A percentile compares a stretch with the other conserved stretches of the same genome.
phyloP scores from a whole-genome alignment of 2,888 invertebrate species.

The Pollenia amentaria region DNA sequence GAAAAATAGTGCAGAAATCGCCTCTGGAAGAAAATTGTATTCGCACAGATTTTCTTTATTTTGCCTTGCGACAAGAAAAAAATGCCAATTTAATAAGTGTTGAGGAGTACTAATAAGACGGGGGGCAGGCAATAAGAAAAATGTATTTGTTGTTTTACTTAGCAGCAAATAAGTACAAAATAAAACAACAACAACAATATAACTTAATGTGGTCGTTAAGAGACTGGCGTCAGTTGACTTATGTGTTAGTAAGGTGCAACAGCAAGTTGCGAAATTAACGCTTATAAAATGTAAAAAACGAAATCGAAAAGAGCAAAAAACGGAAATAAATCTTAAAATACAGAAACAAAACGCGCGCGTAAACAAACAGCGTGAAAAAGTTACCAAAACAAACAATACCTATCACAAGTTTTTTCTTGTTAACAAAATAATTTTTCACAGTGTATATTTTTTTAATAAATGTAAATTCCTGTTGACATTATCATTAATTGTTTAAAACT shows the following conservation, averaged over 20 bases:
- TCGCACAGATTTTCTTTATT: slow-evolving; percentile 40
- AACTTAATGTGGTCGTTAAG: slow-evolving; percentile 72
- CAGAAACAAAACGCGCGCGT: slow-evolving; percentile 54
- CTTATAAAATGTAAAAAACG: slow-evolving; percentile 34
- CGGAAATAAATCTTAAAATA: slow-evolving; percentile 27
- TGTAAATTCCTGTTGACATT: no score
- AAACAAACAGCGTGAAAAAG: slow-evolving; percentile 38
- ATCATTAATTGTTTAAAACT: no score
- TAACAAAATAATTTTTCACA: no score
- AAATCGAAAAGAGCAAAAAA: slow-evolving; percentile 37
- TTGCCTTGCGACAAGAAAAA: slow-evolving; percentile 39
- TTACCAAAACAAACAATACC: slow-evolving; percentile 40
- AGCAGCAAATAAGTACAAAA: slow-evolving; percentile 40
- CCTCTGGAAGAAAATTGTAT: slow-evolving; percentile 45
- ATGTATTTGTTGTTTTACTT: slow-evolving; percentile 44
- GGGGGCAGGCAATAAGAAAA: slow-evolving; percentile 29
- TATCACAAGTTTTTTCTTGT: no score
- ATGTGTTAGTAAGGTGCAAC: slow-evolving; percentile 74
- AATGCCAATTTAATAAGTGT: slow-evolving; percentile 26
- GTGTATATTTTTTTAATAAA: no score
- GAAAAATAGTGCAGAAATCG: slow-evolving; percentile 55
- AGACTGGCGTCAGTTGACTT: slow-evolving; percentile 73
- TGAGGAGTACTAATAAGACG: no score
- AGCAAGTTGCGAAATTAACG: slow-evolving; percentile 65
- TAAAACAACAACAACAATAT: slow-evolving; percentile 44